Evolutionary conservation across 2,113 vertebrate genomes (phyloP).

Genomic region (Xiphias gladius): DNA sequence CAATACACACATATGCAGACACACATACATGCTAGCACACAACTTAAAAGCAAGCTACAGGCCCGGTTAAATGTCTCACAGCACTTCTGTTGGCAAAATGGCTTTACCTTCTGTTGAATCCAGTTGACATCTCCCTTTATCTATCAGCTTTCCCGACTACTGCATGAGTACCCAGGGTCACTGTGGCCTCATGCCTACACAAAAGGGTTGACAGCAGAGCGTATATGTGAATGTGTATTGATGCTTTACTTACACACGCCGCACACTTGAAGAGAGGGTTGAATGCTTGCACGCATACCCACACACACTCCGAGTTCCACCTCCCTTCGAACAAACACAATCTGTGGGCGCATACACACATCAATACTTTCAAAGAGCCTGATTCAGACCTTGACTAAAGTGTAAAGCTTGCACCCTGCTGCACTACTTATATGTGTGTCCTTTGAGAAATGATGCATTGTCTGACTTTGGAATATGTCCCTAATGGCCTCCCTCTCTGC

Average conservation of each 20-base stretch:
- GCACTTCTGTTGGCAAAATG: conserved; percentile 39
- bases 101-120: conserved; percentile 45
- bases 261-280: conserved; percentile 21
- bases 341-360: background rate
- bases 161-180: conserved; percentile 39
- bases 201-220: background rate
- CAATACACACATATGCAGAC: background rate
- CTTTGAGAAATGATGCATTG: background rate
- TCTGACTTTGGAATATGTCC: background rate
- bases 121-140: conserved; percentile 50
- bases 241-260: background rate
- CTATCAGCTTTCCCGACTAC: conserved; percentile 22
- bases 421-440: background rate
- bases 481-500: background rate
- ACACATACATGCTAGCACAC: background rate
- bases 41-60: conserved; percentile 27
- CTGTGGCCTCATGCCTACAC: conserved; percentile 30
- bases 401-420: background rate
- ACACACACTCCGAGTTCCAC: background rate
- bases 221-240: background rate
- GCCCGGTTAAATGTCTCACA: conserved; percentile 37
- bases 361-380: background rate
- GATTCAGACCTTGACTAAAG: conserved; percentile 3
- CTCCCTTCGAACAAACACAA: conserved; percentile 4
- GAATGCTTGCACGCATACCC: background rate